phyloP scores from a whole-genome alignment of 2,113 vertebrate species.

The Morone saxatilis region DNA sequence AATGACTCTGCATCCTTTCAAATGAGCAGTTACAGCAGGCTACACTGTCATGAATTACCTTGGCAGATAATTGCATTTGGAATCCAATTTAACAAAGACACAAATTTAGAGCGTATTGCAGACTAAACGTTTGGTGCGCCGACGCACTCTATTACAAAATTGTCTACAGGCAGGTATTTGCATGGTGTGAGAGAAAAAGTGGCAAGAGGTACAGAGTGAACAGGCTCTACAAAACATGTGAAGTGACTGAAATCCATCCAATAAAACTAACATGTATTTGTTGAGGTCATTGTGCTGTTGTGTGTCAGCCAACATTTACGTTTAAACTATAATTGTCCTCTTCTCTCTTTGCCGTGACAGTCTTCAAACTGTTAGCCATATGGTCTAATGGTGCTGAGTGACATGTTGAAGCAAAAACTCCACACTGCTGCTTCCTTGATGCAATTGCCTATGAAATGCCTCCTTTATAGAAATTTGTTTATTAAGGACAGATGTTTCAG shows the following conservation, averaged over 20 bases:
- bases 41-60: conserved; percentile 70
- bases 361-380: conserved; percentile 64
- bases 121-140: conserved; percentile 61
- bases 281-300: conserved; percentile 20
- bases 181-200: conserved; percentile 24
- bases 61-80: conserved; percentile 79
- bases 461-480: conserved; percentile 73
- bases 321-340: conserved; percentile 12
- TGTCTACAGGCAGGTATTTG: conserved; percentile 75
- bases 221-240: conserved; percentile 8
- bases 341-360: conserved; percentile 23
- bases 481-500: conserved; percentile 73
- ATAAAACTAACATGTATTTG: conserved; percentile 12
- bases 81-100: conserved; percentile 78
- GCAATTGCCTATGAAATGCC: conserved; percentile 74
- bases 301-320: conserved; percentile 4
- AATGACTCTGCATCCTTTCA: conserved; percentile 71
- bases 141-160: conserved; percentile 67
- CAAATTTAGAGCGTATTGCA: conserved; percentile 61
- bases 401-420: conserved; percentile 57
- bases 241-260: conserved; percentile 13
- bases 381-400: conserved; percentile 65
- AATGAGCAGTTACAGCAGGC: conserved; percentile 62
- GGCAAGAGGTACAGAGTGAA: not conserved
- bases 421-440: conserved; percentile 54